These are phyloP conservation scores for Diaphora mendica DNA, from an alignment of 2,888 invertebrate genomes.

Conservation along the genomic window DNA sequence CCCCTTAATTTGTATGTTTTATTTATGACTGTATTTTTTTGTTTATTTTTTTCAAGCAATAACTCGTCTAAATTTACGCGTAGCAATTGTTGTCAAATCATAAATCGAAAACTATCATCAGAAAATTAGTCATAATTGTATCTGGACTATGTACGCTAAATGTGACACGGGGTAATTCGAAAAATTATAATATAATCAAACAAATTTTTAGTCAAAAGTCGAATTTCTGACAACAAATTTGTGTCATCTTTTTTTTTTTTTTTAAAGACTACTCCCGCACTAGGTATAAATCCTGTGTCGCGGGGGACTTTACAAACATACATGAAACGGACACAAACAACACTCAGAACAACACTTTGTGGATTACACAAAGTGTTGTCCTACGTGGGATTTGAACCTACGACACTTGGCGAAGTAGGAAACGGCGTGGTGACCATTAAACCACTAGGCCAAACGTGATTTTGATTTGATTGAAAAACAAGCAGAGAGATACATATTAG, in stretches of 20 bases:
- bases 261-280: too few species aligned
- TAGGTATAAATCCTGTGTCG: too few species aligned
- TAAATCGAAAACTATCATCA: background rate
- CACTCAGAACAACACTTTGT: too few species aligned
- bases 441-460: too few species aligned
- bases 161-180: background rate
- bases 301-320: too few species aligned
- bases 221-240: background rate
- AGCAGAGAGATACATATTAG: conserved; percentile 26
- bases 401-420: too few species aligned
- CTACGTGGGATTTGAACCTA: too few species aligned
- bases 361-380: too few species aligned
- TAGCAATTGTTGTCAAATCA: background rate
- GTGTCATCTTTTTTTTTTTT: too few species aligned
- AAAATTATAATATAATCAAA: background rate
- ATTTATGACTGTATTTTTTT: background rate
- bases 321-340: too few species aligned
- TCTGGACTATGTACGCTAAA: background rate
- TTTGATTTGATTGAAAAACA: conserved; percentile 17
- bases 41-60: background rate
- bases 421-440: too few species aligned
- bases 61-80: background rate
- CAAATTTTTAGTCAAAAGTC: background rate
- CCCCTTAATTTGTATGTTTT: too few species aligned
- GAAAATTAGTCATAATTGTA: background rate